Conservation (phyloP, 2,113 vertebrate species). For the Alethe diademata region DNA sequence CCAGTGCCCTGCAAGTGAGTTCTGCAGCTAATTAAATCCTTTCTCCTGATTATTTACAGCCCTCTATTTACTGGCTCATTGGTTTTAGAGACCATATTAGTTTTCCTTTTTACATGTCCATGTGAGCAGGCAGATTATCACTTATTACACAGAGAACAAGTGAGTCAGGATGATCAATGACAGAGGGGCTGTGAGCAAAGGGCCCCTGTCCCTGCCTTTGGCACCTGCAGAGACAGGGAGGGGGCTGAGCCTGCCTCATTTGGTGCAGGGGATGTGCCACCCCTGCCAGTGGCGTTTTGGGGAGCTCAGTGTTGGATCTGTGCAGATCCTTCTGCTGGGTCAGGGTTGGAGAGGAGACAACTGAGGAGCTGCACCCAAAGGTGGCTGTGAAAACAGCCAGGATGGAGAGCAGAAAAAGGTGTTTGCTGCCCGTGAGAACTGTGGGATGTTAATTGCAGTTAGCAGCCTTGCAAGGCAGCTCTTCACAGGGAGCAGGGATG, state of each 20-base stretch:
- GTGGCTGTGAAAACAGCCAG: not conserved
- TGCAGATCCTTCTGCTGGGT: not conserved
- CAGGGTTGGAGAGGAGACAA: not conserved
- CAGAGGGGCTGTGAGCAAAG: not conserved
- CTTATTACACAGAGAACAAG: not conserved
- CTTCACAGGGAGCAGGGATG: rapidly evolving
- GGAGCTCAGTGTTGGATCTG: not conserved
- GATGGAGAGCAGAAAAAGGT: not conserved
- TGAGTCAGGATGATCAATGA: not conserved
- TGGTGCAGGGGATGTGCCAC: not conserved
- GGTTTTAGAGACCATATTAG: slow-evolving; percentile 50
- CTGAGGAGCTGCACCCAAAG: not conserved
- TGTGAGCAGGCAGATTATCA: not conserved
- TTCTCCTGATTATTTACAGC: slow-evolving; percentile 44
- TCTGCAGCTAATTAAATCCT: slow-evolving; percentile 45
- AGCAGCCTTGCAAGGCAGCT: not conserved
- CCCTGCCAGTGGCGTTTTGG: not conserved
- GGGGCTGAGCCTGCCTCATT: not conserved
- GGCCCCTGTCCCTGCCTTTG: not conserved
- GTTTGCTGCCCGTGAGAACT: not conserved
- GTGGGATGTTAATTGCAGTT: not conserved
- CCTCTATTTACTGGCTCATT: slow-evolving; percentile 59
- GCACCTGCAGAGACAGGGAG: not conserved
- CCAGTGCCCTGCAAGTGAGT: not conserved
- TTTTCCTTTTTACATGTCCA: slow-evolving; percentile 17